Conservation (phyloP, 2,797 vertebrate genomes). For the Enteromius fasciolatus region DNA sequence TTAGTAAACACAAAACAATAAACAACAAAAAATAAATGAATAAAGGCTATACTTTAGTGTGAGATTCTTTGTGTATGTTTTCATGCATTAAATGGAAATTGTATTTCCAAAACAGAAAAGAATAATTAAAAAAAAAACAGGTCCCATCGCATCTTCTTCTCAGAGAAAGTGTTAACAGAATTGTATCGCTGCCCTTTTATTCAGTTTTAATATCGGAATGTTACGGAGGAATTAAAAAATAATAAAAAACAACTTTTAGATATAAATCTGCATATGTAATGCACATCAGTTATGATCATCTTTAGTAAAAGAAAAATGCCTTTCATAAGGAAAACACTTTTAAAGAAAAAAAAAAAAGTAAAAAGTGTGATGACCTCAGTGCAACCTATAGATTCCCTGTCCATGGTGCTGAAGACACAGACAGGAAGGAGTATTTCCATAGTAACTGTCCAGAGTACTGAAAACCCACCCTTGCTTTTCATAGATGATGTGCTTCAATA, state of each 20-base stretch:
- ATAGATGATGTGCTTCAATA: neutral
- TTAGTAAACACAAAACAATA: too few species aligned
- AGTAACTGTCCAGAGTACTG: constrained; percentile 37
- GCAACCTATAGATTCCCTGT: constrained; percentile 4
- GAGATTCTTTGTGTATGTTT: too few species aligned
- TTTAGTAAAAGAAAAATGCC: neutral
- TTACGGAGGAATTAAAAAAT: neutral
- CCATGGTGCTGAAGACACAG: constrained; percentile 25
- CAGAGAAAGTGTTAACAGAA: neutral
- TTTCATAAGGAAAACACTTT: too few species aligned
- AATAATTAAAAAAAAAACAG: too few species aligned
- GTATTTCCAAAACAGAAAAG: too few species aligned
- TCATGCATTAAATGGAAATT: too few species aligned
- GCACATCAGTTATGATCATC: neutral
- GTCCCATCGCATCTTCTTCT: neutral
- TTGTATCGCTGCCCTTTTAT: neutral
- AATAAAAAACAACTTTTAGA: neutral
- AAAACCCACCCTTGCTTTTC: neutral
- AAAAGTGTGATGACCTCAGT: neutral
- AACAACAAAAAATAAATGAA: too few species aligned
- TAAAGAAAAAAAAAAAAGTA: neutral
- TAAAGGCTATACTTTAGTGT: too few species aligned
- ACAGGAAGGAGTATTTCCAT: neutral
- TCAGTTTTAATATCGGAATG: neutral
- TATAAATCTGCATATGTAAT: neutral